These are phyloP conservation scores for Xiphorhynchus erythropygius DNA, from an alignment of 2,797 vertebrate species.

Conservation along the genomic window DNA sequence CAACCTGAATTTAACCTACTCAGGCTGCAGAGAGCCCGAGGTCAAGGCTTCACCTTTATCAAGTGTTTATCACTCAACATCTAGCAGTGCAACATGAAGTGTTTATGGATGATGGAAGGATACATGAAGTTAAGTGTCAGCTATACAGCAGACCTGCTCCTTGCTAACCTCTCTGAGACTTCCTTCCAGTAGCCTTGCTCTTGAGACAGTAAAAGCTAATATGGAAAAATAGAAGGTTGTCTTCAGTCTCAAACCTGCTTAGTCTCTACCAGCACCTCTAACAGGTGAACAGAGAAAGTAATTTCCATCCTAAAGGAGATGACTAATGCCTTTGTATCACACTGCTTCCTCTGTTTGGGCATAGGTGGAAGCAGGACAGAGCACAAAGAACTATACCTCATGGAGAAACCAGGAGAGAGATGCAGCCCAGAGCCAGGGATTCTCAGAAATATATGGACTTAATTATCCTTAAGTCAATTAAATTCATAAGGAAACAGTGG, in stretches of 20 bases:
- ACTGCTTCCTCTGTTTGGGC: rapidly evolving
- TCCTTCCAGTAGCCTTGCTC: background rate
- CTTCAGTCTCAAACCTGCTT: background rate
- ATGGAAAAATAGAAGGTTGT: background rate
- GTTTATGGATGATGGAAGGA: background rate
- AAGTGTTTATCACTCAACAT: background rate
- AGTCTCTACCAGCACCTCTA: background rate
- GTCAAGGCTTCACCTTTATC: background rate
- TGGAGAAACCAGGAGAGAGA: background rate
- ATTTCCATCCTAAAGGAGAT: background rate
- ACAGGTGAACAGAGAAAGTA: background rate
- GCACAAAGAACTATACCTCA: background rate
- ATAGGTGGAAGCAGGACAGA: background rate
- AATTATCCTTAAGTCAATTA: background rate
- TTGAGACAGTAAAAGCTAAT: background rate
- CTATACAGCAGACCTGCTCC: background rate
- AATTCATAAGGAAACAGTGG: background rate
- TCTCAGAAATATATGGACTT: background rate
- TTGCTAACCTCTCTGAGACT: background rate
- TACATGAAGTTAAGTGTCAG: background rate
- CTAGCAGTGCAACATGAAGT: background rate
- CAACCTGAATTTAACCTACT: background rate
- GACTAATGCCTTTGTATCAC: background rate
- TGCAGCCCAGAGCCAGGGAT: background rate
- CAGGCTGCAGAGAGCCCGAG: background rate